A percentile compares a stretch with the other conserved stretches of the same genome.
Conservation (phyloP, 2,888 invertebrate genomes). For the Disparrhopalites patrizii region DNA sequence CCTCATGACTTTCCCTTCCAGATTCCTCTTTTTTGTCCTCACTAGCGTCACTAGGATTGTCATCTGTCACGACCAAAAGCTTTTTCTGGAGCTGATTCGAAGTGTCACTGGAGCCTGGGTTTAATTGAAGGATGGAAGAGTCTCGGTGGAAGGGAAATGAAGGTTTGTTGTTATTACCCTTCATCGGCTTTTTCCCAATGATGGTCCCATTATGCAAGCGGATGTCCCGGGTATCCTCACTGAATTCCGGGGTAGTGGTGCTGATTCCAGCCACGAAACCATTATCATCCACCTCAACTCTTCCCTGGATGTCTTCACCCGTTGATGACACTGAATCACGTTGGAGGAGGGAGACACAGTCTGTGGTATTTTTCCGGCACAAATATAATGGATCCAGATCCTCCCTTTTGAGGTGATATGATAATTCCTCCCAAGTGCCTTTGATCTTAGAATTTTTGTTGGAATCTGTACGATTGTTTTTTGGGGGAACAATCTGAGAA, state of each 20-base stretch:
- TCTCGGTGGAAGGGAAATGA: too few relatives aligned
- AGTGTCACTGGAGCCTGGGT: constrained; percentile 4
- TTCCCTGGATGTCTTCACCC: neutral
- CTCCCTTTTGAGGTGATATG: neutral
- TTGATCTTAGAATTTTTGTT: neutral
- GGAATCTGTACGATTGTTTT: too few relatives aligned
- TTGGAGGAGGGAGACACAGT: constrained; percentile 15
- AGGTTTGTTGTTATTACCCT: too few relatives aligned
- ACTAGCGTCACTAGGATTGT: constrained; percentile 3
- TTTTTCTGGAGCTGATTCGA: constrained; percentile 11
- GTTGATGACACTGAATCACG: neutral
- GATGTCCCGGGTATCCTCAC: constrained; percentile 7
- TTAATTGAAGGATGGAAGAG: neutral
- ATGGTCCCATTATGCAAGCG: constrained; percentile 29
- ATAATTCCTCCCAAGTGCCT: neutral
- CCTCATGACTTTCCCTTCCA: too few relatives aligned
- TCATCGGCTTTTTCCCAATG: constrained; percentile 10
- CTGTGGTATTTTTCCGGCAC: constrained; percentile 26
- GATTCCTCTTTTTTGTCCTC: too few relatives aligned
- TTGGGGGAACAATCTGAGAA: too few relatives aligned
- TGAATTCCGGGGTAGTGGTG: constrained; percentile 18
- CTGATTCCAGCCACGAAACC: too few relatives aligned
- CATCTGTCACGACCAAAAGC: constrained; percentile 8
- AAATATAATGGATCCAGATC: constrained; percentile 12
- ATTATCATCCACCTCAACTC: neutral